A percentile compares a stretch with the other conserved stretches of the same genome.
These are phyloP conservation scores for Cynopterus brachyotis DNA, from an alignment of 2,113 vertebrate species.

Conservation along the genomic window DNA sequence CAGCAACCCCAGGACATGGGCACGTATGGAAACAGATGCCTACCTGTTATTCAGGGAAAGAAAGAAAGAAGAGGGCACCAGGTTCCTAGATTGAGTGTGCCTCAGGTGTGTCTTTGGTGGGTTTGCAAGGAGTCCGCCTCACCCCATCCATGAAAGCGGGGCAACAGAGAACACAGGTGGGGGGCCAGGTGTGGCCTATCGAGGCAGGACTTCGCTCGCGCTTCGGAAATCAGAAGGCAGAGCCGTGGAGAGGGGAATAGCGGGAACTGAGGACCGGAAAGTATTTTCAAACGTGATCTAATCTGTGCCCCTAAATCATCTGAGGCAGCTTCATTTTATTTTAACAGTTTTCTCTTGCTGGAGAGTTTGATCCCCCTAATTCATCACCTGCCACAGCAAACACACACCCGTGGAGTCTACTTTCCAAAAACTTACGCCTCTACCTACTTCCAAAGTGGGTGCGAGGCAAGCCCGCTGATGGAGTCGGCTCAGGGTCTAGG, in stretches of 20 bases:
- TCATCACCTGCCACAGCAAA: constrained; percentile 41
- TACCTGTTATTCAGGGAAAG: neutral
- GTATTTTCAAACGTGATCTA: constrained; percentile 12
- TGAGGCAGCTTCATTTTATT: constrained; percentile 16
- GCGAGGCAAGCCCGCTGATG: neutral
- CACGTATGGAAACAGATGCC: neutral
- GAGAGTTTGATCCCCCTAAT: constrained; percentile 26
- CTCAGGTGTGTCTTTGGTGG: neutral
- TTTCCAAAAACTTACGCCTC: constrained; percentile 15
- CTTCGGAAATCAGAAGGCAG: neutral
- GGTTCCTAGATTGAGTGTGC: neutral
- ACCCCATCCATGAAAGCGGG: neutral
- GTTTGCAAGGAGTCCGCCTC: neutral
- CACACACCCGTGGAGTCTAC: neutral
- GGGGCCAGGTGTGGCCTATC: neutral
- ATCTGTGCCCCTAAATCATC: constrained; percentile 18
- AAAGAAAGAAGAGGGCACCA: neutral
- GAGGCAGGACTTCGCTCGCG: rapidly evolving
- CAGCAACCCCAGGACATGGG: neutral
- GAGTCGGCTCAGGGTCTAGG: neutral
- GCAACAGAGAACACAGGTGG: neutral
- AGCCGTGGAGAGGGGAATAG: neutral
- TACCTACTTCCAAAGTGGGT: neutral
- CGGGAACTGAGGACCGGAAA: neutral
- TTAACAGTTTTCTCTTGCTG: neutral